A percentile compares a stretch with the other conserved stretches of the same genome.
These are phyloP conservation scores for Porites divaricata DNA, from an alignment of 92 coral and sea anemone species.

Conservation along the genomic window DNA sequence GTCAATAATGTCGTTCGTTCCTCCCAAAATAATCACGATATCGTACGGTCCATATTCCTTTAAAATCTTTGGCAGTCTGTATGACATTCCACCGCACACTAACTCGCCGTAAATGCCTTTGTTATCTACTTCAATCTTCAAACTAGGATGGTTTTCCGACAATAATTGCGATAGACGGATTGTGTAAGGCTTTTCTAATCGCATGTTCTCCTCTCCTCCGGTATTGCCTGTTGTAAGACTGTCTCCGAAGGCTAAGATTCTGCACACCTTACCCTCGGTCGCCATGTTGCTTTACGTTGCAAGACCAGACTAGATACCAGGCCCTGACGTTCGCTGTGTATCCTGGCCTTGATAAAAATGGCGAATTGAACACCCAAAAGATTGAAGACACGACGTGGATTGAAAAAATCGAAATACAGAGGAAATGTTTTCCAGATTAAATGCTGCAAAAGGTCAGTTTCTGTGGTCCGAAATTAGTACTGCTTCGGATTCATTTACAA, in stretches of 20 bases:
- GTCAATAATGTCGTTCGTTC: constrained; percentile 81
- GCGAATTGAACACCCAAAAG: neutral
- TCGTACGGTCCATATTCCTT: constrained; percentile 57
- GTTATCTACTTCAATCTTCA: constrained; percentile 61
- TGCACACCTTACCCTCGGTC: neutral
- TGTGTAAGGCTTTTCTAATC: constrained; percentile 72
- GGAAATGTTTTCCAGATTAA: constrained; percentile 34
- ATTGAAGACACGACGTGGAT: too few species aligned
- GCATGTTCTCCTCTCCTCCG: constrained; percentile 34
- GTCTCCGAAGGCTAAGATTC: constrained; percentile 85
- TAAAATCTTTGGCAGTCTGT: constrained; percentile 58
- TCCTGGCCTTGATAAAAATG: constrained; percentile 20
- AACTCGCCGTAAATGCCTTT: constrained; percentile 76
- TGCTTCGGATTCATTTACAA: too few species aligned
- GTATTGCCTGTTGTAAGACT: constrained; percentile 82
- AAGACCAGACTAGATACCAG: neutral
- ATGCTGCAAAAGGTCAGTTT: constrained; percentile 21
- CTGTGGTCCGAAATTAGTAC: too few species aligned
- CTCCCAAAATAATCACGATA: constrained; percentile 79
- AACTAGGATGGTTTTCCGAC: constrained; percentile 23
- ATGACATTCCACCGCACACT: constrained; percentile 68
- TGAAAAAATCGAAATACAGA: too few species aligned
- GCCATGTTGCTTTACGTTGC: constrained; percentile 33
- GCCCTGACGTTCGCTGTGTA: neutral
- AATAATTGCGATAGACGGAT: constrained; percentile 52